phyloP scores from a whole-genome alignment of 2,113 vertebrate species.

The Ovibos moschatus region DNA sequence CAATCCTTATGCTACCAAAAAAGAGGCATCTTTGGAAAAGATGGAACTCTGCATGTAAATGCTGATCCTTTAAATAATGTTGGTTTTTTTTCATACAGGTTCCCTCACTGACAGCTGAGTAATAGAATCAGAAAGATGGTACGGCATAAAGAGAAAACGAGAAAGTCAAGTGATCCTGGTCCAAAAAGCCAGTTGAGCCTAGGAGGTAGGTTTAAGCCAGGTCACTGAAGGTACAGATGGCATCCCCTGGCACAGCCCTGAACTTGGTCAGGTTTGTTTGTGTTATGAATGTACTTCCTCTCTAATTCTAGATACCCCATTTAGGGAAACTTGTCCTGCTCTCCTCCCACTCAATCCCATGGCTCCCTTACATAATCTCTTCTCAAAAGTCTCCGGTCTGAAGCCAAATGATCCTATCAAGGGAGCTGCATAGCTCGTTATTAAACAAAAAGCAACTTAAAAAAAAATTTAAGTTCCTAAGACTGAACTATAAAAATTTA shows the following conservation, averaged over 20 bases:
- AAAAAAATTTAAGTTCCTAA: background rate
- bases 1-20: background rate
- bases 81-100: background rate
- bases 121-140: background rate
- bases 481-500: slow-evolving; percentile 18
- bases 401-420: background rate
- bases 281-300: background rate
- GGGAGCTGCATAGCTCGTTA: background rate
- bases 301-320: background rate
- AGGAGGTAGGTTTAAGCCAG: background rate
- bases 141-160: background rate
- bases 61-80: background rate
- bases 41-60: background rate
- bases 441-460: background rate
- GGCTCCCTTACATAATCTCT: slow-evolving; percentile 32
- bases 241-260: background rate
- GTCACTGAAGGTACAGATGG: background rate
- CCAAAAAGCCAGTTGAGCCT: background rate
- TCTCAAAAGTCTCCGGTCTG: slow-evolving; percentile 20
- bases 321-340: background rate
- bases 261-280: background rate
- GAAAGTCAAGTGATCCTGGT: background rate
- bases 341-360: background rate
- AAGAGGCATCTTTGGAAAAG: slow-evolving; percentile 7
- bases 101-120: background rate